These are phyloP conservation scores for Schizotus pectinicornis DNA, from an alignment of 2,888 invertebrate genomes.

Conservation along the genomic window DNA sequence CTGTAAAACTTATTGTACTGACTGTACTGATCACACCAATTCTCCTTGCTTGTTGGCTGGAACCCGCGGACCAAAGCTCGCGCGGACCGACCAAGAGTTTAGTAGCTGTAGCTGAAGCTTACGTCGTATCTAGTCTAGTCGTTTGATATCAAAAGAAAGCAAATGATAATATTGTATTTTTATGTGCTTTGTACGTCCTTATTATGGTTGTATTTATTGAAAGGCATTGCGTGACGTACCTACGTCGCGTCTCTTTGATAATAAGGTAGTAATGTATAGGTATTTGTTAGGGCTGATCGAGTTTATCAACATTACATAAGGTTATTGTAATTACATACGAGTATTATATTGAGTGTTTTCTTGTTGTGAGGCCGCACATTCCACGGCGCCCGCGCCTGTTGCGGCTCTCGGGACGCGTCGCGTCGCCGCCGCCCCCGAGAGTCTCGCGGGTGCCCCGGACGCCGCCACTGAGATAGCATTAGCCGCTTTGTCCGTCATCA, in stretches of 20 bases:
- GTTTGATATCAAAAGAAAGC: constrained; percentile 55
- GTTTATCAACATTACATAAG: constrained; percentile 44
- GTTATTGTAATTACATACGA: constrained; percentile 37
- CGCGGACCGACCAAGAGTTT: constrained; percentile 53
- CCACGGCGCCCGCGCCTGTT: constrained; percentile 48
- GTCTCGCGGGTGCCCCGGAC: constrained; percentile 43
- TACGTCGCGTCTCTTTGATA: constrained; percentile 18
- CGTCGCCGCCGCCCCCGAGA: constrained; percentile 31
- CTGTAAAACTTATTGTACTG: constrained; percentile 44
- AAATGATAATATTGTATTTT: constrained; percentile 52
- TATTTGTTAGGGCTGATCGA: constrained; percentile 58
- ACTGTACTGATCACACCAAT: constrained; percentile 56
- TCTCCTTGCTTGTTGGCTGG: constrained; percentile 59
- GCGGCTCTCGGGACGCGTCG: constrained; percentile 48
- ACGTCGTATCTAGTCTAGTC: constrained; percentile 56
- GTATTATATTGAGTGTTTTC: constrained; percentile 55
- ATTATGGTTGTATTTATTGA: constrained; percentile 41
- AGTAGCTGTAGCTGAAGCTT: constrained; percentile 46
- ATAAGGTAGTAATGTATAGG: constrained; percentile 43
- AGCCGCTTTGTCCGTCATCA: constrained; percentile 59
- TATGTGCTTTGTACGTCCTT: constrained; percentile 58
- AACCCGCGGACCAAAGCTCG: constrained; percentile 57
- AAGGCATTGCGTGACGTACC: constrained; percentile 17
- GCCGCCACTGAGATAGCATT: constrained; percentile 46
- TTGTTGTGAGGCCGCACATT: constrained; percentile 56